These are phyloP conservation scores for Seriola dumerili DNA, from an alignment of 2,113 vertebrate species.

Conservation along the genomic window DNA sequence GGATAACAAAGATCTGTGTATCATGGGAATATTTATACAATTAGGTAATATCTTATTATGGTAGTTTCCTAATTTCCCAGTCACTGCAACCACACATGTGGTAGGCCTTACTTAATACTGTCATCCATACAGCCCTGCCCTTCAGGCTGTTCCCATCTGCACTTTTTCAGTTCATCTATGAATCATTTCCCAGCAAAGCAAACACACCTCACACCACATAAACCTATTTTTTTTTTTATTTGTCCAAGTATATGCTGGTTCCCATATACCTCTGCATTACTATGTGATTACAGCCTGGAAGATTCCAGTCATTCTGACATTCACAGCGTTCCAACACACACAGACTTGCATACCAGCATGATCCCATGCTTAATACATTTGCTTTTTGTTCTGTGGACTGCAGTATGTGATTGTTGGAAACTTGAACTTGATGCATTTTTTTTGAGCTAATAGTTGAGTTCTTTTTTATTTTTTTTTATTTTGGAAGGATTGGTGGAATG, in stretches of 20 bases:
- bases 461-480: not conserved
- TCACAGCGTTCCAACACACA: conserved; percentile 56
- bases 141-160: not conserved
- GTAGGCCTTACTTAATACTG: conserved; percentile 14
- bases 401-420: conserved; percentile 44
- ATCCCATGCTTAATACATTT: conserved; percentile 37
- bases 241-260: not conserved
- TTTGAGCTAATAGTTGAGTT: conserved; percentile 20
- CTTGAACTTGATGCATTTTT: conserved; percentile 22
- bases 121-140: conserved; percentile 27
- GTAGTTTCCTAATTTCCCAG: conserved; percentile 26
- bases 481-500: not conserved
- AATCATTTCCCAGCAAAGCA: conserved; percentile 29
- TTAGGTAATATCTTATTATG: conserved; percentile 1
- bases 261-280: conserved; percentile 26
- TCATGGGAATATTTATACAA: conserved; percentile 6
- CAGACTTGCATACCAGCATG: conserved; percentile 39
- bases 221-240: no score
- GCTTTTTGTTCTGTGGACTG: conserved; percentile 49
- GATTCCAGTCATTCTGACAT: conserved; percentile 55
- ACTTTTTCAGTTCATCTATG: conserved; percentile 18
- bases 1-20: not conserved
- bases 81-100: not conserved
- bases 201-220: conserved; percentile 32
- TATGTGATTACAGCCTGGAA: conserved; percentile 1